These are phyloP conservation scores for Balaeniceps rex DNA, from an alignment of 2,113 vertebrate species.

Conservation along the genomic window DNA sequence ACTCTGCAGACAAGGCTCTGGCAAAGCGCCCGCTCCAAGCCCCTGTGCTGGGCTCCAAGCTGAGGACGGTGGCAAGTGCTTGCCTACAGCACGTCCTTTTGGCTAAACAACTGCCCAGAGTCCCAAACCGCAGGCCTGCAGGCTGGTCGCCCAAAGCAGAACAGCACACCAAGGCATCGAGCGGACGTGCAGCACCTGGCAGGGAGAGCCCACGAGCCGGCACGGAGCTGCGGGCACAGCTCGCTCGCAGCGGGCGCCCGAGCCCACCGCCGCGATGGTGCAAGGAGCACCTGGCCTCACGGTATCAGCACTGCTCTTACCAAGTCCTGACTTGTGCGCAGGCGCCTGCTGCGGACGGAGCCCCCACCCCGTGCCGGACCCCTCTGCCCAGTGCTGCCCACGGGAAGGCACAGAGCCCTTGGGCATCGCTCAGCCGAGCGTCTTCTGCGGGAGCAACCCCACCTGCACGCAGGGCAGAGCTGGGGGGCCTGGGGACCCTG, in stretches of 20 bases:
- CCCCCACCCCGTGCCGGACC: not conserved
- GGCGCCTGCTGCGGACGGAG: not conserved
- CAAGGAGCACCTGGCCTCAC: not conserved
- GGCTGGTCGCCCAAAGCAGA: not conserved
- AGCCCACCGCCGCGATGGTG: not conserved
- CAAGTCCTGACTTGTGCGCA: not conserved
- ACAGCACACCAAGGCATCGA: not conserved
- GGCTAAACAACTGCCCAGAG: not conserved
- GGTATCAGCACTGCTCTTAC: no score
- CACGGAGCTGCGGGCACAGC: not conserved
- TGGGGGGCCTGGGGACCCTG: no score
- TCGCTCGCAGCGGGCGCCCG: not conserved
- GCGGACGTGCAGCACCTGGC: not conserved
- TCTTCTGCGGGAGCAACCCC: not conserved
- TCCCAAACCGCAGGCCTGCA: not conserved
- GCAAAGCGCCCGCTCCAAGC: no score
- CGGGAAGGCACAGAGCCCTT: not conserved
- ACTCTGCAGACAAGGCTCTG: not conserved
- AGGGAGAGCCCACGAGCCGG: not conserved
- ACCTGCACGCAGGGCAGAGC: no score
- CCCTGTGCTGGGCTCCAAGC: no score
- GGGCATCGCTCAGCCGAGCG: accelerated
- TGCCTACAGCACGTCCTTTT: not conserved
- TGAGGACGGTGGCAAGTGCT: accelerated
- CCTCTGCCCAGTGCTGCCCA: not conserved